phyloP scores from a whole-genome alignment of 2,113 vertebrate species.

The Aviceda subcristata region DNA sequence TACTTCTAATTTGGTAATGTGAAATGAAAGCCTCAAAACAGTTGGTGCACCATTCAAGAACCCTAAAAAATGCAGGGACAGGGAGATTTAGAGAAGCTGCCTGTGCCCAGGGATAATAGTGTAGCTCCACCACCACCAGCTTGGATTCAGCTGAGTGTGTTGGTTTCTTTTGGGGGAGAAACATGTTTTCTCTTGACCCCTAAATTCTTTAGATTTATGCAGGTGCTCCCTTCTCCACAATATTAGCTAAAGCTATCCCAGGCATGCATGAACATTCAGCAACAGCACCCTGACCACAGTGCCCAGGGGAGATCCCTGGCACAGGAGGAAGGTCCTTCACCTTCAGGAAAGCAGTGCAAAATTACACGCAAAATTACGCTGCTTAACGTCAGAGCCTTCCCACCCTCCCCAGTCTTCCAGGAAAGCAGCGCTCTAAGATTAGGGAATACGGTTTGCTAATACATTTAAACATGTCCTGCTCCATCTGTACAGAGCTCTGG shows the following conservation, averaged over 20 bases:
- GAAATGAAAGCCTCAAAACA: neutral
- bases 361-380: neutral
- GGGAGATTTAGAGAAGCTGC: neutral
- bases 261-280: neutral
- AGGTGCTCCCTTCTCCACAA: neutral
- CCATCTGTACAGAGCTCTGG: neutral
- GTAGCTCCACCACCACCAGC: neutral
- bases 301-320: neutral
- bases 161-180: neutral
- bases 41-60: too few species aligned
- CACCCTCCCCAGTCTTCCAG: neutral
- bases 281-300: accelerated
- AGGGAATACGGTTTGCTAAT: neutral
- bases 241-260: neutral
- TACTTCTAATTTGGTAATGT: neutral
- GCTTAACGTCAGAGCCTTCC: neutral
- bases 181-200: neutral
- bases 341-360: neutral
- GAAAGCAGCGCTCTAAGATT: neutral
- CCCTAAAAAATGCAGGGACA: neutral
- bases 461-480: neutral
- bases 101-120: neutral
- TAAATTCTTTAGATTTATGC: neutral
- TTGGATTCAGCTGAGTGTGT: neutral
- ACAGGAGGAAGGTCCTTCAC: neutral